Evolutionary conservation across 1,140 invertebrate species (phyloP).

Genomic region (Saccostrea echinata): DNA sequence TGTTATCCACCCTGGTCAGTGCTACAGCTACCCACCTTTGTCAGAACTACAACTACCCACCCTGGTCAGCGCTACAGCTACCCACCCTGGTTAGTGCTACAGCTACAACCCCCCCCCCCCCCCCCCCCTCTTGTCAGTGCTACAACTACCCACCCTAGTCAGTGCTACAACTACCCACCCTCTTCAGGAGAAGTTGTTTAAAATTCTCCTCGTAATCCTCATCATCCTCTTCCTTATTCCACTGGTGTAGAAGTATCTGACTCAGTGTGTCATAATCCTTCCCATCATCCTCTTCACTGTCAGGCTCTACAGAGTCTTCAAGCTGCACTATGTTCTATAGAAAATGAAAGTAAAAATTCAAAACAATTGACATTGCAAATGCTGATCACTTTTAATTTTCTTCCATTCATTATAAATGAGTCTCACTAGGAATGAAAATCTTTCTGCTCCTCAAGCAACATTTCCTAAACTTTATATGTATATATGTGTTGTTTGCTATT

Average conservation of each 20-base stretch:
- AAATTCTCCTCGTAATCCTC: constrained; percentile 14
- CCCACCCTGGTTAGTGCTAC: neutral
- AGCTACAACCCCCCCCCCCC: neutral
- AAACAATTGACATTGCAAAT: neutral
- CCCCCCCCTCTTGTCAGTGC: too few relatives aligned
- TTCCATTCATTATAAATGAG: neutral
- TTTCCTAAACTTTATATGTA: neutral
- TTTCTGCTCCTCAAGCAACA: too few relatives aligned
- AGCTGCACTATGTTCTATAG: neutral
- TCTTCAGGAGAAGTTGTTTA: neutral
- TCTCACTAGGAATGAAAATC: neutral
- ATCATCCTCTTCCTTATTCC: neutral
- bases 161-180: neutral
- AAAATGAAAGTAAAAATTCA: neutral
- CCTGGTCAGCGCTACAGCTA: too few relatives aligned
- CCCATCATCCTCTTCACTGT: neutral
- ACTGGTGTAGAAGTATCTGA: neutral
- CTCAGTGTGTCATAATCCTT: neutral
- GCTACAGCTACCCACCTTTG: neutral
- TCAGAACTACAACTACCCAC: neutral
- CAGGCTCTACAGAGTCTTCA: neutral
- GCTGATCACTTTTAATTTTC: neutral
- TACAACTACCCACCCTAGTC: too few relatives aligned
- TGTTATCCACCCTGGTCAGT: too few relatives aligned
- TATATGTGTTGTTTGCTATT: neutral